phyloP scores from a whole-genome alignment of 37 sponge, comb jelly and placozoan genomes.

The Bolinopsis microptera region DNA sequence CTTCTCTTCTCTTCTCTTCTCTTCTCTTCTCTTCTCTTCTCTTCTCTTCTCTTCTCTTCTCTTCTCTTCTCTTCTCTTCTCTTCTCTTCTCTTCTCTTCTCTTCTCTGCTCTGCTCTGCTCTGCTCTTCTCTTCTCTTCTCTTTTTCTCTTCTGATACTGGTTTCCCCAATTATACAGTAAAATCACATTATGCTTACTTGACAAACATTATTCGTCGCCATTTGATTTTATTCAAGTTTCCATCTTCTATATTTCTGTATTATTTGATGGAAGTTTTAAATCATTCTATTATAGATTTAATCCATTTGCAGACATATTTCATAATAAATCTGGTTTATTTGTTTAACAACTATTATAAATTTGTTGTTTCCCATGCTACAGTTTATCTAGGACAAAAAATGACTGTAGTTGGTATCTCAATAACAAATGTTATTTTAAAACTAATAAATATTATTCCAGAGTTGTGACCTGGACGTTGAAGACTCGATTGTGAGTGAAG shows the following conservation, averaged over 20 bases:
- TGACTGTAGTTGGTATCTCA: no score
- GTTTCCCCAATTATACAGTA: not conserved
- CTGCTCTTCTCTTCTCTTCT: not conserved
- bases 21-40: not conserved
- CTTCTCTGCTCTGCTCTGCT: not conserved
- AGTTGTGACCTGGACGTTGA: constrained; percentile 13
- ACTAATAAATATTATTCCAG: no score
- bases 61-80: not conserved
- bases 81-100: not conserved
- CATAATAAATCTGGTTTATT: no score
- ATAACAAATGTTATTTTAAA: no score
- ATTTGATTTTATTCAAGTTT: no score
- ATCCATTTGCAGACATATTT: no score
- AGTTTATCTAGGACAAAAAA: no score
- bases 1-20: not conserved
- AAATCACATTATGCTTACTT: not conserved
- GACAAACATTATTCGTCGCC: no score
- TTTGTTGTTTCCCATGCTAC: no score
- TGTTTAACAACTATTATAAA: no score
- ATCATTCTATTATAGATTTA: not conserved
- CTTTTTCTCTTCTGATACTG: constrained; percentile 14
- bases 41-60: not conserved
- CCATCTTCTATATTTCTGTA: no score
- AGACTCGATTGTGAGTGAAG: constrained; percentile 26
- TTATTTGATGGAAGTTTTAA: not conserved